Base-by-base conservation (phyloP, 2,888 invertebrate species). In the Nemurella pictetii region DNA sequence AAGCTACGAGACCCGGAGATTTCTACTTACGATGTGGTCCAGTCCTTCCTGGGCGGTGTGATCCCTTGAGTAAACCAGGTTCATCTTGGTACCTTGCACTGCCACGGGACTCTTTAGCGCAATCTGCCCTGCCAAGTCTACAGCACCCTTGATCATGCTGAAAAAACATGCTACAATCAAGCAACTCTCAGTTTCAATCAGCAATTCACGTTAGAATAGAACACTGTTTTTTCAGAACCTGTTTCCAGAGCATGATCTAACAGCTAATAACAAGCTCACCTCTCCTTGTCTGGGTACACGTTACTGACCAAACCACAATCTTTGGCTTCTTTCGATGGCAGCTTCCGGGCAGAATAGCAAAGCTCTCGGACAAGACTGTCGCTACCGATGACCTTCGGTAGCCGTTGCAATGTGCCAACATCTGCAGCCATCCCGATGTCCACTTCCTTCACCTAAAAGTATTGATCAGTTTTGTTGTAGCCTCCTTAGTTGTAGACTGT, bases 71-170 rank as follows among this genome's bases (percentile, higher is more conserved):
- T 96, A 98, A 12, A 96, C 93, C 29, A 99, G 89, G 88, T 93
- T 95, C 84, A 94, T 91, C 90, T 99, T 99, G 0, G 97, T 96
- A 2, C 95, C 95, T 90, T 99, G 99, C 0, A 99, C 95, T 0
- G 99, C 99, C 3, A 99, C 95, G 0, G 99, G 99, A 91, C 98
- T 98, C 90, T 97, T 97, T 4, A 91, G 89, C 0, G 99, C 96
- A 87, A 99, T 98, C 36, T 91, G 89, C 87, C 93, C 93, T 0
- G 98, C 99, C 82, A 96, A 88, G 5, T 94, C 92, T 0, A 98
- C 84, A 0, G 96, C 95, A 83, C 93, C 94, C 27, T 92, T 91
- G n/a, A 98, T 87, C 89, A 98, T 92, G 27, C 95, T 95, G 89
- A 29, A 78, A 9, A 36, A 15, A 36, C 36, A 36, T 9, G 36